Base-by-base conservation (phyloP, 2,797 vertebrate genomes). In the Channa striata region DNA sequence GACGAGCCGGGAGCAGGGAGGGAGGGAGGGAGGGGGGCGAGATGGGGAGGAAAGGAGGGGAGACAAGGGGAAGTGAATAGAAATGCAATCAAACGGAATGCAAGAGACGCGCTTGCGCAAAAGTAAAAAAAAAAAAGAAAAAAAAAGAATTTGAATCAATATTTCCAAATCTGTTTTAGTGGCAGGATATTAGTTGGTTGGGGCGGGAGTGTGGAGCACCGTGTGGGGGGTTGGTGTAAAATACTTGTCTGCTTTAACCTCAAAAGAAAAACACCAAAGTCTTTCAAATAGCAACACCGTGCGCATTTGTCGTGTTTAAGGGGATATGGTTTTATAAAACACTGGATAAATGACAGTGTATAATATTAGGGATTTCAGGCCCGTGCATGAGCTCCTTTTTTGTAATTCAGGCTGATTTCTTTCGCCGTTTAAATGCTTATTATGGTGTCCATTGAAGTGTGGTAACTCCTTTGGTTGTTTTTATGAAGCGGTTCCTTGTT, bases 81-180 rank as follows among this genome's bases (percentile, higher is more conserved):
- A 82, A 74, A 81, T 69, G 61, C 83, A 89, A 85, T 82, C 75
- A 84, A 87, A 91, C 78, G 58, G 73, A 82, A 78, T 72, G 53
- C 65, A 54, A 60, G 59, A 25, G 65, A 49, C 78, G 89, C 92
- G 89, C 89, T 76, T 91, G 91, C 88, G 92, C 92, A 86, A 71
- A 68, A 78, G 61, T 72, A 12, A 65, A 47, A 51, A 53, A 50
- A 44, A 76, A 86, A 71, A 68, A 78, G 61, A 70, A 12, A 68
- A 47, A 51, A 53, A 50, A 65, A 78, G 68, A 72, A 81, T 84
- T 72, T 68, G 67, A 90, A 87, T 91, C 72, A 80, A 84, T 89
- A 65, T 73, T 84, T 74, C 78, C 78, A 86, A 90, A 89, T 87
- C 68, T 85, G 83, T 86, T 88, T 74, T 85, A 83, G 83, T 84